phyloP scores from a whole-genome alignment of 2,797 vertebrate species.

The Microctenopoma lineatum region DNA sequence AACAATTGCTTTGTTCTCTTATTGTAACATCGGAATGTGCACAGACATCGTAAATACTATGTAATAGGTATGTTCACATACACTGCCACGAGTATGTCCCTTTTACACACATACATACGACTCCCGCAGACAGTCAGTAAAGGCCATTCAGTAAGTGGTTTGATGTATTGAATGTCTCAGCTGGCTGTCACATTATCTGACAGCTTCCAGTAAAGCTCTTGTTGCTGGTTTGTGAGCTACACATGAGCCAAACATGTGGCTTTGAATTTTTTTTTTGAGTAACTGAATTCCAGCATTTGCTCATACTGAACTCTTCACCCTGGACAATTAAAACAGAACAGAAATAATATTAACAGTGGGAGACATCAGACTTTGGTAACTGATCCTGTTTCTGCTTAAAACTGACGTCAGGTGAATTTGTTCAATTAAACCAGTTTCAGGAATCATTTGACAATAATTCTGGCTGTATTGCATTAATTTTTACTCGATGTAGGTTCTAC shows the following conservation, averaged over 20 bases:
- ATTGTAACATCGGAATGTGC: constrained; percentile 1
- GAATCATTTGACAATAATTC: too few relatives aligned
- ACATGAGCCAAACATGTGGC: constrained; percentile 23
- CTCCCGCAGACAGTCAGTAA: not conserved
- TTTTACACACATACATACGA: not conserved
- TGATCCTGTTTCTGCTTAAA: too few relatives aligned
- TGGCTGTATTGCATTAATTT: too few relatives aligned
- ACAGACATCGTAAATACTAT: not conserved
- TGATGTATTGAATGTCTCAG: constrained; percentile 40
- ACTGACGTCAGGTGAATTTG: too few relatives aligned
- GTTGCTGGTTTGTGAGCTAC: constrained; percentile 6
- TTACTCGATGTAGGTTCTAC: not conserved
- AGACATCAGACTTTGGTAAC: too few relatives aligned
- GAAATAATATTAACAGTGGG: too few relatives aligned
- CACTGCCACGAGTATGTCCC: not conserved
- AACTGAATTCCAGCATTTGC: not conserved
- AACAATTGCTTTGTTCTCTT: constrained; percentile 25
- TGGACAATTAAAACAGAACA: not conserved
- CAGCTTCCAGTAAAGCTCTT: constrained; percentile 47
- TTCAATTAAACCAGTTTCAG: too few relatives aligned
- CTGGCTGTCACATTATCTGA: constrained; percentile 37
- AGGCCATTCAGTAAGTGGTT: constrained; percentile 22
- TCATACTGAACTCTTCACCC: not conserved
- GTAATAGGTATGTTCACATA: not conserved
- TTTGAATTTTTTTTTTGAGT: constrained; percentile 2